These are phyloP conservation scores for Aromia moschata DNA, from an alignment of 2,888 invertebrate species.

Conservation along the genomic window DNA sequence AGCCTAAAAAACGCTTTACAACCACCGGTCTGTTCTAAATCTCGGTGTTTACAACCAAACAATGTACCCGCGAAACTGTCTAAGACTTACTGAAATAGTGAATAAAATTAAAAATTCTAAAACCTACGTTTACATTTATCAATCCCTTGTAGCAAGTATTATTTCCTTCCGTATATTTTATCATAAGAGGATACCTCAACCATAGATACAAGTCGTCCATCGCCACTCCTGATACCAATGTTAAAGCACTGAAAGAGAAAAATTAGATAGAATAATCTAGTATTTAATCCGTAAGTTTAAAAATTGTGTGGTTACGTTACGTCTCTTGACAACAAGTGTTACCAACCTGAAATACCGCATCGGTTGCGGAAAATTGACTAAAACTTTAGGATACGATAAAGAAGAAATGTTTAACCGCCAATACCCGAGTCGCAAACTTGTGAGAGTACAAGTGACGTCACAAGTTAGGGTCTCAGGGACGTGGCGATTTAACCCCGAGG, in stretches of 20 bases:
- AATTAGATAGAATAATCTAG: too few relatives aligned
- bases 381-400: conserved; percentile 1
- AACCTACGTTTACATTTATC: conserved; percentile 45
- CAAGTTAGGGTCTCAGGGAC: conserved; percentile 84
- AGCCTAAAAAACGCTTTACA: too few relatives aligned
- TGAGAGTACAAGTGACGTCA: conserved; percentile 73
- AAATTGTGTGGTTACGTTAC: background rate
- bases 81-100: too few relatives aligned
- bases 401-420: conserved; percentile 63
- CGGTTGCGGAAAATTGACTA: background rate
- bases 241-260: background rate
- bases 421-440: conserved; percentile 79
- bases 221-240: background rate
- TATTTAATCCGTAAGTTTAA: too few relatives aligned
- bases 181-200: conserved; percentile 51
- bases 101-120: too few relatives aligned
- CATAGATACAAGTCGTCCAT: conserved; percentile 34
- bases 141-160: conserved; percentile 44
- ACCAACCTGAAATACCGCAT: conserved; percentile 7
- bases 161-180: conserved; percentile 33
- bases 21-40: too few relatives aligned
- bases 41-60: too few relatives aligned
- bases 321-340: conserved; percentile 1
- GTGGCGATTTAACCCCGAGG: conserved; percentile 66
- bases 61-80: too few relatives aligned